Conservation (phyloP, 2,797 vertebrate species). For the Okamejei kenojei region DNA sequence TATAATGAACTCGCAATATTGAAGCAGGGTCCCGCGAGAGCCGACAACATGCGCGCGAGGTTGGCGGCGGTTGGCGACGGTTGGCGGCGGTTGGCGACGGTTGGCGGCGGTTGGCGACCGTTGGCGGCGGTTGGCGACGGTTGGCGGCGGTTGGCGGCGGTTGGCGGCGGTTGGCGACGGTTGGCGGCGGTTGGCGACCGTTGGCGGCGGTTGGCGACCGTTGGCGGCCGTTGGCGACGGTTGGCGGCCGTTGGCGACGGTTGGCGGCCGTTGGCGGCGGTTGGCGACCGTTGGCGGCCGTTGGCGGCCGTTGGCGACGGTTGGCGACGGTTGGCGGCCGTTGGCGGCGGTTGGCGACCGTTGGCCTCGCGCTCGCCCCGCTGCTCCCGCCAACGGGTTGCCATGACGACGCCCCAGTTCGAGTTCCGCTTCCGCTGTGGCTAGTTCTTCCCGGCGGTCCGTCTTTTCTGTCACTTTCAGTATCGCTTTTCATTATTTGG, state of each 20-base stretch:
- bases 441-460: no score
- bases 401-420: neutral
- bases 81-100: no score
- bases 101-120: neutral
- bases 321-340: no score
- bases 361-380: neutral
- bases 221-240: neutral
- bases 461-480: neutral
- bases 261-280: no score
- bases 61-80: no score
- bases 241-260: neutral
- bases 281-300: neutral
- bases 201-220: neutral
- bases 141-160: neutral
- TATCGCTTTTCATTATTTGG: neutral
- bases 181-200: neutral
- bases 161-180: no score
- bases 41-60: no score
- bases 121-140: neutral
- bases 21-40: no score
- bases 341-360: neutral
- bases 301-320: neutral
- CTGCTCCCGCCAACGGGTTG: neutral
- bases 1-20: no score
- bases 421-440: slow-evolving; percentile 34